Evolutionary conservation across 1,140 invertebrate genomes (phyloP).

Genomic region (Trachelipus rathkii): DNA sequence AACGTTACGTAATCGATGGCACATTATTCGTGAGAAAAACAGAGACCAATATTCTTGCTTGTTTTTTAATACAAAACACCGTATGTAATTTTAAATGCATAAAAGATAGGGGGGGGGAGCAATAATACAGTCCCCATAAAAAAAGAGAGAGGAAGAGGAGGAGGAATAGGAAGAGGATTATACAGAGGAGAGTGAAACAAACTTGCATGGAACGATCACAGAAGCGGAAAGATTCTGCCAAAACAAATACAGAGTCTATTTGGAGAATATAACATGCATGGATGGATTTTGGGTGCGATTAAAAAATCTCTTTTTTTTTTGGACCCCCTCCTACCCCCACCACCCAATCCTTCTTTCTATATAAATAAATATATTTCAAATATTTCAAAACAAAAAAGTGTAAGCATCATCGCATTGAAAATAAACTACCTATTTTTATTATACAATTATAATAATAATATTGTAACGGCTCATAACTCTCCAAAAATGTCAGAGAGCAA

Average conservation of each 20-base stretch:
- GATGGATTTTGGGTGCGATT: background rate
- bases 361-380: background rate
- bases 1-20: too few species aligned
- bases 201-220: background rate
- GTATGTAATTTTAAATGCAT: background rate
- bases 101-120: background rate
- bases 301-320: background rate
- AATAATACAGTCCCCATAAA: too few species aligned
- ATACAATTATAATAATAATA: too few species aligned
- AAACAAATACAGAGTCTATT: background rate
- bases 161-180: background rate
- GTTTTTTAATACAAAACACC: background rate
- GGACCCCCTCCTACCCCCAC: too few species aligned
- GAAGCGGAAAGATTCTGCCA: background rate
- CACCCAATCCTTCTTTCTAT: too few species aligned
- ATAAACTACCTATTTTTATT: too few species aligned
- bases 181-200: background rate
- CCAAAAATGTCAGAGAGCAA: too few species aligned
- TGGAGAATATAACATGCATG: conserved; percentile 6
- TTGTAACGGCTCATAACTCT: too few species aligned
- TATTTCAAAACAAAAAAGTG: too few species aligned
- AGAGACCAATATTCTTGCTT: background rate
- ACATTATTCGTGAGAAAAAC: too few species aligned
- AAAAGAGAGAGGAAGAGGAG: background rate
- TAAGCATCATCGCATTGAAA: too few species aligned